Evolutionary conservation across 2,797 vertebrate genomes (phyloP).

Genomic region (Pristis pectinata): DNA sequence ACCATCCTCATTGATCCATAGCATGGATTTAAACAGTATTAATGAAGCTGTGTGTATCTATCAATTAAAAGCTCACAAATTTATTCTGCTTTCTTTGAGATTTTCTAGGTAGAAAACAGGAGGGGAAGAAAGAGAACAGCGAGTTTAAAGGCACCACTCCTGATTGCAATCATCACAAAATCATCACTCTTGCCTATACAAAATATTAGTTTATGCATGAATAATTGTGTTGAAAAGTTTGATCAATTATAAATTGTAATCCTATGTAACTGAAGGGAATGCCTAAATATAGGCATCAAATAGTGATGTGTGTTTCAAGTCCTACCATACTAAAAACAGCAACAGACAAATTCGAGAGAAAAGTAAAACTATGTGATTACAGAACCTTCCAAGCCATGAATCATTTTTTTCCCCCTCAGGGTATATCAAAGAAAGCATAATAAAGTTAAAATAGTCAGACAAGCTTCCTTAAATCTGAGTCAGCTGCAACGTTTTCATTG

Average conservation of each 20-base stretch:
- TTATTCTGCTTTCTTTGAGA: slow-evolving; percentile 37
- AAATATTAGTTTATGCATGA: too few relatives aligned
- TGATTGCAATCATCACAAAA: background rate
- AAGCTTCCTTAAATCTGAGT: slow-evolving; percentile 30
- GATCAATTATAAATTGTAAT: slow-evolving; percentile 12
- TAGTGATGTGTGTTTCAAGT: background rate
- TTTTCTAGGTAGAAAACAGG: background rate
- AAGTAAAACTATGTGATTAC: background rate
- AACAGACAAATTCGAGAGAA: background rate
- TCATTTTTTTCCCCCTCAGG: background rate
- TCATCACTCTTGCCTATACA: too few relatives aligned
- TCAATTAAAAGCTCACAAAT: background rate
- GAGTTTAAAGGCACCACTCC: background rate
- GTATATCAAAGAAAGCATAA: slow-evolving; percentile 30
- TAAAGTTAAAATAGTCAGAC: slow-evolving; percentile 1
- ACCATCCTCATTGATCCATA: background rate
- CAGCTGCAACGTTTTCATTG: slow-evolving; percentile 27
- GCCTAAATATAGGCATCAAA: background rate
- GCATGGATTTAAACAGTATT: background rate
- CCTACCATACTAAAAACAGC: background rate
- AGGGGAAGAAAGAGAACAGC: background rate
- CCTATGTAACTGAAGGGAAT: background rate
- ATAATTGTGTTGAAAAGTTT: background rate
- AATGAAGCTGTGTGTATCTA: background rate
- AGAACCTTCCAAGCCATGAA: background rate